phyloP scores from a whole-genome alignment of 2,888 invertebrate species.

The Lymantria monacha region DNA sequence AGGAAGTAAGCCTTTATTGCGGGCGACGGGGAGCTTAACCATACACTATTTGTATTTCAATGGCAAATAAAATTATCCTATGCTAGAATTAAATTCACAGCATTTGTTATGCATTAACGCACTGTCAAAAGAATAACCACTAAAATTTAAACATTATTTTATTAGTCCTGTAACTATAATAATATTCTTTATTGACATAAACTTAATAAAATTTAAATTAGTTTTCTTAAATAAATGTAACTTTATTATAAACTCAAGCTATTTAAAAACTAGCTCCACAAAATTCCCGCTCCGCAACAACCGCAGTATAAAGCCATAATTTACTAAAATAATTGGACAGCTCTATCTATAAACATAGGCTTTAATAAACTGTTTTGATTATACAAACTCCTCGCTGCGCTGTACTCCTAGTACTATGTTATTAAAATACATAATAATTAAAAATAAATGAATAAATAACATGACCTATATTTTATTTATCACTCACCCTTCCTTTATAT shows the following conservation, averaged over 20 bases:
- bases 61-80: too few relatives aligned
- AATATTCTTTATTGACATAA: neutral
- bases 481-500: too few relatives aligned
- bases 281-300: neutral
- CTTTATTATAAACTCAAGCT: neutral
- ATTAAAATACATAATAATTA: neutral
- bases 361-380: constrained; percentile 6
- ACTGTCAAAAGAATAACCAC: too few relatives aligned
- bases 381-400: constrained; percentile 3
- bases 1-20: too few relatives aligned
- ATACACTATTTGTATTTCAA: too few relatives aligned
- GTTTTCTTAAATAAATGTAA: neutral
- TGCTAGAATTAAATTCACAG: too few relatives aligned
- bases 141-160: neutral
- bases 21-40: too few relatives aligned
- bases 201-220: too few relatives aligned
- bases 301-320: neutral
- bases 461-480: too few relatives aligned
- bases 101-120: too few relatives aligned
- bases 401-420: constrained; percentile 1
- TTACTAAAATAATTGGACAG: constrained; percentile 5
- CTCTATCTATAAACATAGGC: constrained; percentile 4
- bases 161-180: neutral
- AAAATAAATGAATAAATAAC: too few relatives aligned
- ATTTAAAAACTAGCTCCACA: neutral